Evolutionary conservation across 2,797 vertebrate genomes (phyloP), one percentile per base, ranked within the genome.

Genomic region (Merluccius polli): DNA sequence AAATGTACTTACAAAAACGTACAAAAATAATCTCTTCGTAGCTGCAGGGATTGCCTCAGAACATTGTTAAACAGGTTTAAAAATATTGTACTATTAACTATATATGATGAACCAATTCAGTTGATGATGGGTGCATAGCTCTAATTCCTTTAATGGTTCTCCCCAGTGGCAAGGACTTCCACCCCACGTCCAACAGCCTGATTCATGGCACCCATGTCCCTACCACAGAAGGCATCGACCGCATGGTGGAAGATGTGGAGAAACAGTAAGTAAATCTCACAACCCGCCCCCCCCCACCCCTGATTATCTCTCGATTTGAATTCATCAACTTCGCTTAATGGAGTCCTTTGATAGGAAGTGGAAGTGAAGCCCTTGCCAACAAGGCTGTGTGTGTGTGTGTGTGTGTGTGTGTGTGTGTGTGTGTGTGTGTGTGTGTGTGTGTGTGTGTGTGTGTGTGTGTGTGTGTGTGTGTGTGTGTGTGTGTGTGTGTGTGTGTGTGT

Each of bases 221-320:
- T 0, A 89, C 94, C 29, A 92, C 94, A 82, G 94, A 96, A 0
- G 97, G 96, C 9, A 84, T 99, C 24, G 95, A 99, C 75, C 95
- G 95, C 78, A 98, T 99, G 97, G 97, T 98, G 70, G 90, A 95
- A 0, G 97, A 98, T 72, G 94, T 99, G 36, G 98, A 99, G 79
- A 99, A 97, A 86, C 97, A 99, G 98, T 99, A 91, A 96, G 97
- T 94, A 33, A 24, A 32, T 24, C 24, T 65, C n/a, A 63, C 24
- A n/a, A 63, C 59, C 59, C 59, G 3, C 41, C 41, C 13, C 41
- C 41, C 13, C 13, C 41, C n/a, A 27, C n/a, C 59, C 59, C n/a
- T 27, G 24, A 24, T 27, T 24, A 63, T 63, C 59, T 63, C 21
- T 59, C 21, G 4, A 65, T 65, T 27, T 27, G 59, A 29, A 32